phyloP scores from a whole-genome alignment of 1,140 invertebrate genomes.

The Trigoniulus corallinus region DNA sequence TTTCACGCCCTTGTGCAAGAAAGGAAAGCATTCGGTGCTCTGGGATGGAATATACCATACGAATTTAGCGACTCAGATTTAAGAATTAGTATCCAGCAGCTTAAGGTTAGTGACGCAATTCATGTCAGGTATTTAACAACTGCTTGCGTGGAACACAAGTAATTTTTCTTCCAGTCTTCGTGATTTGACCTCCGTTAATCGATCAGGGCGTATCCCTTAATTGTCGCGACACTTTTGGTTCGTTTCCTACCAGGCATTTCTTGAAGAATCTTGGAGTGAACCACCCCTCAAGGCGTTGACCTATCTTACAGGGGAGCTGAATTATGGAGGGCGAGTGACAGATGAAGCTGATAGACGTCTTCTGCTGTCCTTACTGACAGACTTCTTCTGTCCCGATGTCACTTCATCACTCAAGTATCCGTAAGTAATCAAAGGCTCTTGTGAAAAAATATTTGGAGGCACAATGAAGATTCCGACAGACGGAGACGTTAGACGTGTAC shows the following conservation, averaged over 20 bases:
- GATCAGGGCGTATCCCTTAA: too few species aligned
- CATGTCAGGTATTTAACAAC: too few species aligned
- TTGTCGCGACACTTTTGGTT: too few species aligned
- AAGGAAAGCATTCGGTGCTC: constrained; percentile 31
- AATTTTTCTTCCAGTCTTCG: too few species aligned
- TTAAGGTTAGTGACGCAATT: constrained; percentile 31
- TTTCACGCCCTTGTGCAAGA: constrained; percentile 37
- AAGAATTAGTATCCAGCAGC: constrained; percentile 30
- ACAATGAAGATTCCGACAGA: too few species aligned
- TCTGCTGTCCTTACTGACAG: constrained; percentile 25
- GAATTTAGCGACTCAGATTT: constrained; percentile 36
- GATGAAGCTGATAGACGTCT: constrained; percentile 33
- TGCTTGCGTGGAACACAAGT: too few species aligned
- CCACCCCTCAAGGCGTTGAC: constrained; percentile 29
- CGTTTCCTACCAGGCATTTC: constrained; percentile 31
- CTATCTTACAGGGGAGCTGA: constrained; percentile 34
- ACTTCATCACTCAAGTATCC: neutral
- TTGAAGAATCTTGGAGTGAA: constrained; percentile 36
- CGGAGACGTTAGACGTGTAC: neutral
- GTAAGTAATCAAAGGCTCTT: too few species aligned
- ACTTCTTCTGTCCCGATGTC: constrained; percentile 21
- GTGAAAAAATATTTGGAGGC: too few species aligned
- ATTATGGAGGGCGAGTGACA: constrained; percentile 34
- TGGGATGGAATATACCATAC: constrained; percentile 34
- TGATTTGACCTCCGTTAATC: too few species aligned